A percentile compares a stretch with the other conserved stretches of the same genome.
These are phyloP conservation scores for Pyrgus malvae DNA, from an alignment of 2,888 invertebrate genomes.

Conservation along the genomic window DNA sequence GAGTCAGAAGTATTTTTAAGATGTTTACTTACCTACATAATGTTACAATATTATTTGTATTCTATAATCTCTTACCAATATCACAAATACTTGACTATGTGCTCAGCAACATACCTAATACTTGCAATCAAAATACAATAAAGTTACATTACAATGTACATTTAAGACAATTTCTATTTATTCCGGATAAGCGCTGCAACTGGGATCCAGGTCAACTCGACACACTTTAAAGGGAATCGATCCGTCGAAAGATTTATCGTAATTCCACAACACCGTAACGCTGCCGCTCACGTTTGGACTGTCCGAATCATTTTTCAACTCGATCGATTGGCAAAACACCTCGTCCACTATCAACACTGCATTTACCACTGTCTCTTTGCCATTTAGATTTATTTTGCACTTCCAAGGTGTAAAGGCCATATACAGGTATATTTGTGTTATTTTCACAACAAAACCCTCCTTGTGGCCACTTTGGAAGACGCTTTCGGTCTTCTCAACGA, in stretches of 20 bases:
- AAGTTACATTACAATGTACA: too few species aligned
- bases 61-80: too few species aligned
- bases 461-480: slow-evolving; percentile 54
- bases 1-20: too few species aligned
- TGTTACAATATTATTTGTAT: too few species aligned
- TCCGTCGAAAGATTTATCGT: slow-evolving; percentile 60
- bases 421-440: slow-evolving; percentile 65
- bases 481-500: slow-evolving; percentile 47
- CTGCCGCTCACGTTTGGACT: slow-evolving; percentile 48
- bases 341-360: slow-evolving; percentile 53
- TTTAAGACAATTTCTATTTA: neutral
- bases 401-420: slow-evolving; percentile 71
- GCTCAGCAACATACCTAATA: too few species aligned
- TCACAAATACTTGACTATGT: neutral
- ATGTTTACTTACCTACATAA: too few species aligned
- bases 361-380: slow-evolving; percentile 42
- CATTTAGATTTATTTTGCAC: slow-evolving; percentile 49
- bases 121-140: too few species aligned
- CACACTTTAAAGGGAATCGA: slow-evolving; percentile 53
- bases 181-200: slow-evolving; percentile 9
- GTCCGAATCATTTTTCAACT: slow-evolving; percentile 51
- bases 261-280: slow-evolving; percentile 60
- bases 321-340: slow-evolving; percentile 54
- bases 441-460: slow-evolving; percentile 51
- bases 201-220: slow-evolving; percentile 52